These are phyloP conservation scores for Liolophura sinensis DNA, from an alignment of 1,140 invertebrate species.

Conservation along the genomic window DNA sequence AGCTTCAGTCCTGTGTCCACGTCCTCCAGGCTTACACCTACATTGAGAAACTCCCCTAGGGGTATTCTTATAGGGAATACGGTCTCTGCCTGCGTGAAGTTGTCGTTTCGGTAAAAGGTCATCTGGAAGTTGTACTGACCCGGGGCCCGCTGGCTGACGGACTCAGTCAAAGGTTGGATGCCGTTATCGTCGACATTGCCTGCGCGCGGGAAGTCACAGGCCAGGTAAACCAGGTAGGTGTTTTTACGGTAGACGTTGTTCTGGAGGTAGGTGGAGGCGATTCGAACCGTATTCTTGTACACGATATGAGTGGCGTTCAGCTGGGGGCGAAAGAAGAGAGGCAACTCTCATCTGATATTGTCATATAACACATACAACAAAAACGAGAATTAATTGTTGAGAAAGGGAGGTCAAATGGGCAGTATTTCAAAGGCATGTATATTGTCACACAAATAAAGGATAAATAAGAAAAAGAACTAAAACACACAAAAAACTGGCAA, in stretches of 20 bases:
- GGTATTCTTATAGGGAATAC: conserved; percentile 28
- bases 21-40: conserved; percentile 31
- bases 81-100: conserved; percentile 20
- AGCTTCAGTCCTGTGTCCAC: conserved; percentile 37
- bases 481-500: neutral
- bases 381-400: too few relatives aligned
- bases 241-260: conserved; percentile 32
- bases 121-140: conserved; percentile 33
- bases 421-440: too few relatives aligned
- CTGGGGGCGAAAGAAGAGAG: conserved; percentile 26
- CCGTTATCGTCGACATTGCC: conserved; percentile 9
- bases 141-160: conserved; percentile 32
- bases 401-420: too few relatives aligned
- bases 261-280: conserved; percentile 27
- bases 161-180: conserved; percentile 27
- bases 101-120: conserved; percentile 24
- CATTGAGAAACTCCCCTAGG: conserved; percentile 43
- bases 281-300: conserved; percentile 38
- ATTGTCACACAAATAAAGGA: too few relatives aligned
- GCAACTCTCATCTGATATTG: neutral
- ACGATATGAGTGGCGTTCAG: conserved; percentile 42
- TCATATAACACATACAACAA: too few relatives aligned
- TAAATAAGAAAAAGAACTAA: too few relatives aligned
- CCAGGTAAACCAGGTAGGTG: conserved; percentile 29
- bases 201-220: conserved; percentile 31